Evolutionary conservation across 2,888 invertebrate genomes (phyloP), one percentile per base, ranked within the genome.

Genomic region (Mayetiola destructor): DNA sequence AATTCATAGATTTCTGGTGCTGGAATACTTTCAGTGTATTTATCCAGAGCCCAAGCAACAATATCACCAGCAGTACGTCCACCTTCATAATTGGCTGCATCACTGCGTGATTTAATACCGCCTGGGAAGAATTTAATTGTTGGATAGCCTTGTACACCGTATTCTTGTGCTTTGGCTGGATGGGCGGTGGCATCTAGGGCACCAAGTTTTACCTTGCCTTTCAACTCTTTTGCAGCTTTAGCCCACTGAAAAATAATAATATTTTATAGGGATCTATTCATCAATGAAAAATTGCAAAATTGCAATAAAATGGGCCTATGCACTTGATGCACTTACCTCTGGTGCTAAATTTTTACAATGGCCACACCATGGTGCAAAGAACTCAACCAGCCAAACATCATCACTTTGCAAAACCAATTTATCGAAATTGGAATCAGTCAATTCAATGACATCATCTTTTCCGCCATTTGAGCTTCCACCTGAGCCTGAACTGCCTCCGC

Each of bases 211-310:
- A 85, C 88, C 77, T 96, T 96, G 65, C 96, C 97, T 75, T 93
- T 95, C 20, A 99, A 80, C 69, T 95, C 87, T 4, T 84, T 76
- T 18, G 99, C 97, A 2, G 99, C 99, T 67, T 86, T 82, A 12
- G 88, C 88, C 96, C 96, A 99, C 62, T 95, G 89, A 0, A 97
- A 97, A 6, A n/a, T n/a, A n/a, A n/a, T n/a, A n/a, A n/a, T n/a
- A n/a, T n/a, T n/a, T n/a, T n/a, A n/a, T n/a, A n/a, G n/a, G n/a
- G n/a, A n/a, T n/a, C n/a, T n/a, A n/a, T n/a, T n/a, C n/a, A n/a
- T n/a, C n/a, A n/a, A n/a, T n/a, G n/a, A n/a, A n/a, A n/a, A n/a
- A n/a, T n/a, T n/a, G n/a, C n/a, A n/a, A n/a, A n/a, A n/a, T n/a
- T n/a, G n/a, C n/a, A n/a, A n/a, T n/a, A n/a, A n/a, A n/a, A n/a